Percentiles rank a stretch among this genome's conserved stretches.
phyloP scores from a whole-genome alignment of 2,888 invertebrate genomes.

The Amphimallon solstitiale region DNA sequence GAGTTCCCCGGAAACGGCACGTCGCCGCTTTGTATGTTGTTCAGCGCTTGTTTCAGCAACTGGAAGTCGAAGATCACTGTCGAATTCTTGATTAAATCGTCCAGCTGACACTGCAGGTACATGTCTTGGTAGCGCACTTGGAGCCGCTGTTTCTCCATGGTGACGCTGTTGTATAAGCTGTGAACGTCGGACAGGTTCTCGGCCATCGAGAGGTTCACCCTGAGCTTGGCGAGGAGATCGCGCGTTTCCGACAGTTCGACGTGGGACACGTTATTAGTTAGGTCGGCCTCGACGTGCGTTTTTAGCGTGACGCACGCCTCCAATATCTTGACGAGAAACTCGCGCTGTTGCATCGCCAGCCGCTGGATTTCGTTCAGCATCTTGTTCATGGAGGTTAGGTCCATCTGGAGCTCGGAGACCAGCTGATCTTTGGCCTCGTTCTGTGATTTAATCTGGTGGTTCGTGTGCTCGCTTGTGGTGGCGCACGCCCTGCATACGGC shows the following conservation, averaged over 20 bases:
- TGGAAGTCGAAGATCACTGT: slow-evolving; percentile 75
- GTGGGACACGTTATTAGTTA: slow-evolving; percentile 74
- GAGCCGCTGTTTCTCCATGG: slow-evolving; percentile 73
- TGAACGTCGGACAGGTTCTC: slow-evolving; percentile 71
- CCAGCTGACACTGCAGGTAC: slow-evolving; percentile 76
- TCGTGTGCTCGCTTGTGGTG: slow-evolving; percentile 72
- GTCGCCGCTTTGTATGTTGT: slow-evolving; percentile 71
- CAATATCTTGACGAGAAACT: slow-evolving; percentile 76
- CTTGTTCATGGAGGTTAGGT: slow-evolving; percentile 75
- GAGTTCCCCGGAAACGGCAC: slow-evolving; percentile 60
- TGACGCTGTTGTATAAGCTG: slow-evolving; percentile 70
- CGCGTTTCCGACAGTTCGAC: slow-evolving; percentile 74
- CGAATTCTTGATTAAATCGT: slow-evolving; percentile 75
- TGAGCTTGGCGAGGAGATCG: slow-evolving; percentile 71
- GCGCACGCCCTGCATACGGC: slow-evolving; percentile 76
- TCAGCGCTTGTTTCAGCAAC: slow-evolving; percentile 73
- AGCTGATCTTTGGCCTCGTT: slow-evolving; percentile 75
- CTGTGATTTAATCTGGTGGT: slow-evolving; percentile 75
- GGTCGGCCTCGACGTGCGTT: slow-evolving; percentile 78
- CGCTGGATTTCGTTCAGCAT: slow-evolving; percentile 77
- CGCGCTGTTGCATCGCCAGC: slow-evolving; percentile 75
- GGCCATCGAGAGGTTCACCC: slow-evolving; percentile 69
- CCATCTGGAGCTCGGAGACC: slow-evolving; percentile 72
- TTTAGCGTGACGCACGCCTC: slow-evolving; percentile 80
- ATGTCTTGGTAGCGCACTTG: slow-evolving; percentile 77